These are phyloP conservation scores for Tetragonula carbonaria DNA, from an alignment of 2,888 invertebrate genomes.

Conservation along the genomic window DNA sequence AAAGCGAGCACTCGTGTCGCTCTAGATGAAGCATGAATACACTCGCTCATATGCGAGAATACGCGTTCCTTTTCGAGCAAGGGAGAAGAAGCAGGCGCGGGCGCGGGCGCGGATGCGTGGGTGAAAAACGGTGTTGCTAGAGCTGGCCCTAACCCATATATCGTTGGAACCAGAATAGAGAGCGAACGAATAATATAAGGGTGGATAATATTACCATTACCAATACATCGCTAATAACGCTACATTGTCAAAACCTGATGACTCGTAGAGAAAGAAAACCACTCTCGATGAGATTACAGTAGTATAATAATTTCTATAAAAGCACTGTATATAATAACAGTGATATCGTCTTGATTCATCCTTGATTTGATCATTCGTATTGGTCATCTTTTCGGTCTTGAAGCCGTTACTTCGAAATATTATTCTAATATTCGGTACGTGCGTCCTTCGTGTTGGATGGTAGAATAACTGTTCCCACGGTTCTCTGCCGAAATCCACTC, in stretches of 20 bases:
- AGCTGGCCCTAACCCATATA: conserved; percentile 83
- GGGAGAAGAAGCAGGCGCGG: conserved; percentile 59
- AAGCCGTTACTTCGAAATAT: neutral
- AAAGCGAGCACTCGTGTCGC: neutral
- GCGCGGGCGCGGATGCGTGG: conserved; percentile 66
- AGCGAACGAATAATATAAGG: conserved; percentile 63
- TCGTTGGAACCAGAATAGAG: conserved; percentile 77
- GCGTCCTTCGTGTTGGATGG: neutral
- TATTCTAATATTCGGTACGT: neutral
- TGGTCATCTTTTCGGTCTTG: neutral
- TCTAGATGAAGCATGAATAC: conserved; percentile 1
- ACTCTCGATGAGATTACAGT: neutral
- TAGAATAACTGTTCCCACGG: conserved; percentile 1
- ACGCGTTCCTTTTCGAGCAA: conserved; percentile 49
- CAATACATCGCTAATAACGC: conserved; percentile 37
- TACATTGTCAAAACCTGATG: conserved; percentile 21
- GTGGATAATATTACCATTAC: conserved; percentile 57
- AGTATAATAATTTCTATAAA: neutral
- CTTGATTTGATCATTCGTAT: neutral
- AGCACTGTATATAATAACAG: neutral
- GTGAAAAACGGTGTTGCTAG: conserved; percentile 75
- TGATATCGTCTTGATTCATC: neutral
- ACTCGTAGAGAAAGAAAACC: conserved; percentile 1
- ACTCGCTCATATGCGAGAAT: conserved; percentile 29
- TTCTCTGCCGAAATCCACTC: conserved; percentile 39